Conservation (phyloP, 2,888 invertebrate species). For the Agrenia bidenticulata region DNA sequence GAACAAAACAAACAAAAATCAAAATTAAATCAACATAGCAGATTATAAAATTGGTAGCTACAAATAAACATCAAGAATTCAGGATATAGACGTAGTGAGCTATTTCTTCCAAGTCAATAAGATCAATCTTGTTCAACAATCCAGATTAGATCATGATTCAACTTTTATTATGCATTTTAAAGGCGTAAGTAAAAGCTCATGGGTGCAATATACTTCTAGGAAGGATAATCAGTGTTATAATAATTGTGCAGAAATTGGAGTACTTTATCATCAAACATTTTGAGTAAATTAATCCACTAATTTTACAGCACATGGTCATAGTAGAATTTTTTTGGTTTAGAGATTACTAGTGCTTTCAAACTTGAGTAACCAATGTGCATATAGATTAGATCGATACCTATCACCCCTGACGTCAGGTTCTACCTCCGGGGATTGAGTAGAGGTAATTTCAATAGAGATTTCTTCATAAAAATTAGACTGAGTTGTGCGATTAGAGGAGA, state of each 20-base stretch:
- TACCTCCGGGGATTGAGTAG: not conserved
- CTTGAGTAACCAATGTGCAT: constrained; percentile 42
- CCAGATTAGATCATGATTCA: too few relatives aligned
- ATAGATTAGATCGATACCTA: constrained; percentile 23
- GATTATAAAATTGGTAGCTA: not conserved
- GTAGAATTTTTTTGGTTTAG: not conserved
- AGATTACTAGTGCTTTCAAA: constrained; percentile 21
- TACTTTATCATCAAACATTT: too few relatives aligned
- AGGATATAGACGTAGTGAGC: too few relatives aligned
- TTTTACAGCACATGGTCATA: not conserved
- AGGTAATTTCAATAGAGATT: constrained; percentile 23
- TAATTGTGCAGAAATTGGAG: too few relatives aligned
- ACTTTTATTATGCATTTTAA: too few relatives aligned
- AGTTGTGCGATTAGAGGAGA: constrained; percentile 19
- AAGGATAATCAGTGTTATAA: too few relatives aligned
- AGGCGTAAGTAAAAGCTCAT: too few relatives aligned
- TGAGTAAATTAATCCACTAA: not conserved
- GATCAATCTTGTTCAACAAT: too few relatives aligned
- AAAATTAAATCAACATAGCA: not conserved
- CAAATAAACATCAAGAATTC: not conserved
- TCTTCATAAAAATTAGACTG: constrained; percentile 34
- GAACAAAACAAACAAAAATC: not conserved
- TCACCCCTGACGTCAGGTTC: not conserved
- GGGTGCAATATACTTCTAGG: too few relatives aligned
- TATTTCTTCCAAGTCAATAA: too few relatives aligned